A percentile compares a stretch with the other conserved stretches of the same genome.
Evolutionary conservation across 1,140 invertebrate genomes (phyloP).

Genomic region (Delia radicum): DNA sequence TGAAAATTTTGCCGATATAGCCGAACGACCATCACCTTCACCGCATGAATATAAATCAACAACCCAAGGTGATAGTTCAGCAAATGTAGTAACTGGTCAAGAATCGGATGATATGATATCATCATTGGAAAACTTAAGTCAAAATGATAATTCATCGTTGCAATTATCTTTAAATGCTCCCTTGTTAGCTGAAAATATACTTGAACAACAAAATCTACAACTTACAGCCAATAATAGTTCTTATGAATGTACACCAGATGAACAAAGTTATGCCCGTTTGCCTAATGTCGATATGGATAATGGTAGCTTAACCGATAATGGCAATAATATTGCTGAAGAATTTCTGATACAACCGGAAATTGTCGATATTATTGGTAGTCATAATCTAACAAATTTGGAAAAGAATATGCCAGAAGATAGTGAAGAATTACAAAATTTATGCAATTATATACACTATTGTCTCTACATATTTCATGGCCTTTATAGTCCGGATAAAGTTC

Average conservation of each 20-base stretch:
- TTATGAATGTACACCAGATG: slow-evolving; percentile 38
- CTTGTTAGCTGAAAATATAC: slow-evolving; percentile 27
- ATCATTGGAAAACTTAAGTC: slow-evolving; percentile 49
- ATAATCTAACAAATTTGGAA: background rate
- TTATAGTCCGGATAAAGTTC: slow-evolving; percentile 58
- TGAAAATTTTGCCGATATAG: slow-evolving; percentile 29
- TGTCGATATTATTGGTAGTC: background rate
- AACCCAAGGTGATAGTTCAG: slow-evolving; percentile 34
- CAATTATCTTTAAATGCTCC: slow-evolving; percentile 42
- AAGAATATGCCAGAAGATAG: slow-evolving; percentile 34
- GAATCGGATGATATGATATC: slow-evolving; percentile 52
- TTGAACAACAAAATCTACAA: background rate
- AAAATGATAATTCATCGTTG: slow-evolving; percentile 34
- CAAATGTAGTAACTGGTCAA: slow-evolving; percentile 44
- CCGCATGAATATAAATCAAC: slow-evolving; percentile 41
- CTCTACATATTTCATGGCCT: slow-evolving; percentile 60
- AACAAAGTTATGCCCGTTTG: slow-evolving; percentile 47
- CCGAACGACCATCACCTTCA: slow-evolving; percentile 33
- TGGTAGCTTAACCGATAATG: background rate
- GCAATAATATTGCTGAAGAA: background rate
- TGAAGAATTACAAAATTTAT: slow-evolving; percentile 37
- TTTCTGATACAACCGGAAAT: background rate
- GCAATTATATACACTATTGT: slow-evolving; percentile 59
- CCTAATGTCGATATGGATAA: slow-evolving; percentile 27
- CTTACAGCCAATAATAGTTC: background rate